Evolutionary conservation across 2,888 invertebrate species (phyloP).

Genomic region (Eutolmus rufibarbis): DNA sequence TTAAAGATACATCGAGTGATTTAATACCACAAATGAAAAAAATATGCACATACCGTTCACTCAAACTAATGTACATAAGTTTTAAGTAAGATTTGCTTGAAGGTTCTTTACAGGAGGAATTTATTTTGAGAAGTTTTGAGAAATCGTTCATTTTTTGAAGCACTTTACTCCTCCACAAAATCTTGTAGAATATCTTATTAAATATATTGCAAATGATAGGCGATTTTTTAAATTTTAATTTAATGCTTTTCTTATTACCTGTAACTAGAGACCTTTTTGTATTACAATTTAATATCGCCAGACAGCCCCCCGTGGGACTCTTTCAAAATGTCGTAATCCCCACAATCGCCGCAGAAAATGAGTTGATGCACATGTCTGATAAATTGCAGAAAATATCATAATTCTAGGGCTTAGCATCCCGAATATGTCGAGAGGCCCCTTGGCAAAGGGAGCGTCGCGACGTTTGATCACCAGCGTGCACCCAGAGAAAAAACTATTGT

Average conservation of each 20-base stretch:
- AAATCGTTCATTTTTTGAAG: no score
- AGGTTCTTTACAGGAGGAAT: no score
- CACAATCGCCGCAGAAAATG: neutral
- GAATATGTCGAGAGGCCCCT: neutral
- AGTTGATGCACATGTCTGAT: neutral
- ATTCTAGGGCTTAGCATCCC: neutral
- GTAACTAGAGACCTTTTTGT: neutral
- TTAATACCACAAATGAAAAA: no score
- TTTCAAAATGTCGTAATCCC: neutral
- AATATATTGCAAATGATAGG: neutral
- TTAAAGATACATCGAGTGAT: no score
- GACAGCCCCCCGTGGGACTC: neutral
- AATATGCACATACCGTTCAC: no score
- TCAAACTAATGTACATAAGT: no score
- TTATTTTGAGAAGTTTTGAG: no score
- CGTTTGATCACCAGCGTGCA: neutral
- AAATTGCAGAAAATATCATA: neutral
- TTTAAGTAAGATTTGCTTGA: no score
- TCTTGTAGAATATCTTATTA: neutral
- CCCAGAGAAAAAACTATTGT: no score
- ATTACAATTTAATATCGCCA: neutral
- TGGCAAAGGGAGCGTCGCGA: neutral
- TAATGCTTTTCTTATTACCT: neutral
- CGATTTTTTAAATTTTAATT: neutral
- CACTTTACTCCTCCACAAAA: neutral